phyloP scores from a whole-genome alignment of 2,888 invertebrate species.

The Athalia rosae region DNA sequence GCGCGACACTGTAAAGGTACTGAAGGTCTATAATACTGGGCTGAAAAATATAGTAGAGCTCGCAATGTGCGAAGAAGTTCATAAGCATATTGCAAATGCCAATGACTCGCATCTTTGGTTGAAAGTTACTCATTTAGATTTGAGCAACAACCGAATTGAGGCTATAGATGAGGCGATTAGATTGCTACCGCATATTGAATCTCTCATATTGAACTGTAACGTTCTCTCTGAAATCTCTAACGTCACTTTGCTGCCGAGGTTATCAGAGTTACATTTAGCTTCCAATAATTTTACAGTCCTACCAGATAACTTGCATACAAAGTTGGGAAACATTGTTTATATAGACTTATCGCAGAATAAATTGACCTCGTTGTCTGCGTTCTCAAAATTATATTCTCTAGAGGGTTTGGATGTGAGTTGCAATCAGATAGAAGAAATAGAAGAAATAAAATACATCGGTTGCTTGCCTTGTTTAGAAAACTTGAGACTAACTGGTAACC shows the following conservation, averaged over 20 bases:
- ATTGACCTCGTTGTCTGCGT: conserved; percentile 82
- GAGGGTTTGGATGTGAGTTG: conserved; percentile 90
- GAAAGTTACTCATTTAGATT: conserved; percentile 82
- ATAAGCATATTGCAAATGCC: conserved; percentile 77
- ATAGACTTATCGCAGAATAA: conserved; percentile 91
- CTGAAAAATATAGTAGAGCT: conserved; percentile 85
- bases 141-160: conserved; percentile 86
- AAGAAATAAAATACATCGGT: conserved; percentile 87
- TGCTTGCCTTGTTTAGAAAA: conserved; percentile 90
- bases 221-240: conserved; percentile 84
- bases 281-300: conserved; percentile 85
- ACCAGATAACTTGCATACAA: conserved; percentile 87
- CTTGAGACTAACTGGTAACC: conserved; percentile 91
- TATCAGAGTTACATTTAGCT: conserved; percentile 83
- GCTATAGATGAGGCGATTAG: conserved; percentile 88
- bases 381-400: conserved; percentile 90
- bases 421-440: conserved; percentile 87
- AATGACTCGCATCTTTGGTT: conserved; percentile 80
- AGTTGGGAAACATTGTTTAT: conserved; percentile 91
- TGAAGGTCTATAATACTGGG: conserved; percentile 81
- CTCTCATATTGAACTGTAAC: conserved; percentile 86
- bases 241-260: conserved; percentile 85
- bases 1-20: conserved; percentile 79
- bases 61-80: conserved; percentile 89
- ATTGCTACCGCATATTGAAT: conserved; percentile 83